Evolutionary conservation across 2,888 invertebrate species (phyloP).

Genomic region (Geotrupes spiniger): DNA sequence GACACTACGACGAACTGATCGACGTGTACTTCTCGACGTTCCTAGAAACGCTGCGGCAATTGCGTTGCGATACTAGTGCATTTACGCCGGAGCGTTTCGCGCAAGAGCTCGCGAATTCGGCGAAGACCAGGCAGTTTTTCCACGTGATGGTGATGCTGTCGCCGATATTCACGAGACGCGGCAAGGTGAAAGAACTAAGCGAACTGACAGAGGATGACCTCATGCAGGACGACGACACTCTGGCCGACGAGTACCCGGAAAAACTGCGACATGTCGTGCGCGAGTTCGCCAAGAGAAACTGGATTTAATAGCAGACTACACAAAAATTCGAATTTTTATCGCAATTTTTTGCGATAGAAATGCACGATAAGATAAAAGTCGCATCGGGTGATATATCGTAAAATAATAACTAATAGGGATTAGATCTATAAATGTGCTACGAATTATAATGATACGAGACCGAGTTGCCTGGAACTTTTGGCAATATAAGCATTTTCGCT

Average conservation of each 20-base stretch:
- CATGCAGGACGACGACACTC: neutral
- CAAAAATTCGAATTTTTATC: too few relatives aligned
- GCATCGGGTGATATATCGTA: too few relatives aligned
- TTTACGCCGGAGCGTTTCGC: conserved; percentile 47
- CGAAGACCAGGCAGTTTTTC: conserved; percentile 40
- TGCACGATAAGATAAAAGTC: too few relatives aligned
- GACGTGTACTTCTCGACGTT: conserved; percentile 47
- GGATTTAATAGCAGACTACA: conserved; percentile 15
- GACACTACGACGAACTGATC: conserved; percentile 50
- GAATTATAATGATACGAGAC: too few relatives aligned
- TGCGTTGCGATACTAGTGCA: conserved; percentile 33
- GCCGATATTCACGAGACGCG: conserved; percentile 45
- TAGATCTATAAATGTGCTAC: too few relatives aligned
- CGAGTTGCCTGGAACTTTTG: too few relatives aligned
- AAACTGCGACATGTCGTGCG: conserved; percentile 3
- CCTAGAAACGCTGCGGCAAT: conserved; percentile 37
- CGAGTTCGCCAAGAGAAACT: conserved; percentile 14
- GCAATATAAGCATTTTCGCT: too few relatives aligned
- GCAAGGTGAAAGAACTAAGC: conserved; percentile 41
- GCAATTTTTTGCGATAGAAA: too few relatives aligned
- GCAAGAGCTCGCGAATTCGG: conserved; percentile 44
- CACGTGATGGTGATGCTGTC: conserved; percentile 50
- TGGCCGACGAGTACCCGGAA: conserved; percentile 3
- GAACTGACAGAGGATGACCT: conserved; percentile 36
- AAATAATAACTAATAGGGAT: too few relatives aligned